Evolutionary conservation across 2,113 vertebrate genomes (phyloP).

Genomic region (Raja brachyura): DNA sequence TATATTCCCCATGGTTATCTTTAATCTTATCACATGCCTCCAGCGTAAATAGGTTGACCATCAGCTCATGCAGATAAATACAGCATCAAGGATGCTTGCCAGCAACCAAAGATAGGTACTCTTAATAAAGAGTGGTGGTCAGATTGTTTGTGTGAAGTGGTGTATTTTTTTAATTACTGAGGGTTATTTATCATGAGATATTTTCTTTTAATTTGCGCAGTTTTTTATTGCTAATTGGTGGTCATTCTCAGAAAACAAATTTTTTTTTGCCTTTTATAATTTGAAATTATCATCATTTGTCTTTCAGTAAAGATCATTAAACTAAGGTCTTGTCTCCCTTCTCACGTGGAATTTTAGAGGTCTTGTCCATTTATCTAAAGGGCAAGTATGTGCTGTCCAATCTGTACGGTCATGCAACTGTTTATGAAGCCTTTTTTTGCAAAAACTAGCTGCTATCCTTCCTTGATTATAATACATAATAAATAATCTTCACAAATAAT

Average conservation of each 20-base stretch:
- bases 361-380: neutral
- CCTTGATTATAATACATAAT: neutral
- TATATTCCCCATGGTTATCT: neutral
- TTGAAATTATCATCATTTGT: neutral
- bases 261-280: neutral
- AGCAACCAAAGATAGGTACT: neutral
- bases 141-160: neutral
- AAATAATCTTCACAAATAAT: neutral
- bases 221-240: neutral
- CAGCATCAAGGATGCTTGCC: neutral
- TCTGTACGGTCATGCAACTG: neutral
- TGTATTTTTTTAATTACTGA: neutral
- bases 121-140: neutral
- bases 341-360: neutral
- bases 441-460: neutral
- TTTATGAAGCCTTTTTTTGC: neutral
- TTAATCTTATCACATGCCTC: slow-evolving; percentile 17
- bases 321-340: neutral
- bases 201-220: neutral
- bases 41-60: neutral
- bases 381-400: too few species aligned
- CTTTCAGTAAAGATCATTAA: neutral
- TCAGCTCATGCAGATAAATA: slow-evolving; percentile 30
- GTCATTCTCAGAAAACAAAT: neutral
- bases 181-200: neutral